Evolutionary conservation across 2,888 invertebrate species (phyloP), one percentile per base, ranked within the genome.

Genomic region (Loripinus fragilis): DNA sequence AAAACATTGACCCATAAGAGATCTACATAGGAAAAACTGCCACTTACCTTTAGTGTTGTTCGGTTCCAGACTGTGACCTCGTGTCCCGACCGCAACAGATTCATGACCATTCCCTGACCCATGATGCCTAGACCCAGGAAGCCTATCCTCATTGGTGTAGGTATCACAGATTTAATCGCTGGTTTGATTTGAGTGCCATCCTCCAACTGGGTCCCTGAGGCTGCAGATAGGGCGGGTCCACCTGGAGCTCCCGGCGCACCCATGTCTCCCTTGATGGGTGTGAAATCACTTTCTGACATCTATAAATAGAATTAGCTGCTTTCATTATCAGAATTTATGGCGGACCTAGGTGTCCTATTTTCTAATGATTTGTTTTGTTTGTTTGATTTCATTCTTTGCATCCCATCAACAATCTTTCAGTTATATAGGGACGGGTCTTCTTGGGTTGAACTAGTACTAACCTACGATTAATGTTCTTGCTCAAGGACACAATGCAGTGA

Each of bases 91-190:
- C 97, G 96, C 90, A 98, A 95, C 72, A 99, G 95, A 94, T 98
- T 98, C 95, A 98, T 98, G 25, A 98, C 98, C 92, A 99, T 97
- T 35, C 98, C 98, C 79, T 97, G 96, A 69, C 98, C 98, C 97
- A 99, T 98, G 92, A 97, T 97, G 75, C 98, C 98, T 42, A 99
- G 95, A 0, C 99, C 99, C 38, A 99, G 95, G 94, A 99, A 98
- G 38, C 99, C 99, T 93, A 99, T 98, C 91, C 96, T 97, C 94
- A 97, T 95, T 85, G 95, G 95, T 30, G 98, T 97, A 0, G 98
- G 96, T 80, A 95, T 95, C 85, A 98, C 97, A 64, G 81, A 79
- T 70, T 84, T 84, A 3, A 84, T 76, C 87, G 97, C 96, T 3
- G 83, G 72, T 94, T 97, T 97, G 60, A 52, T 65, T 17, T 67